Conservation (phyloP, 2,888 invertebrate genomes). For the Tanypteryx hageni region DNA sequence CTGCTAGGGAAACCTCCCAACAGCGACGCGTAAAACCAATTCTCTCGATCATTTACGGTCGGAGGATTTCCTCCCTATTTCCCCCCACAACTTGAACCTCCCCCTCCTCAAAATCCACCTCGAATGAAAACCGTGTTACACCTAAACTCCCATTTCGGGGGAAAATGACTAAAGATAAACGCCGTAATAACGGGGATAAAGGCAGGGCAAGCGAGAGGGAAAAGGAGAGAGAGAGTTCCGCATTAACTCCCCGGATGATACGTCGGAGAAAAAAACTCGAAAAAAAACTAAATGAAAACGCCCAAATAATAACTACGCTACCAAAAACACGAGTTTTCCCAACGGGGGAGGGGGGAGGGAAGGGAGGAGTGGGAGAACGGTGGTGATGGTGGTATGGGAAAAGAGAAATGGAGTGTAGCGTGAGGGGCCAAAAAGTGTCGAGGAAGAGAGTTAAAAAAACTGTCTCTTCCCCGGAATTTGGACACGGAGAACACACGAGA, state of each 20-base stretch:
- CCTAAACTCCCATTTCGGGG: not conserved
- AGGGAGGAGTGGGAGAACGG: not conserved
- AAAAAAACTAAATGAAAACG: not conserved
- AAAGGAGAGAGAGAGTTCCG: not conserved
- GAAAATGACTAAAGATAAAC: not conserved
- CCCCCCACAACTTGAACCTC: not conserved
- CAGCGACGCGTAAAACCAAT: conserved; percentile 12
- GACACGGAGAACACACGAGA: not conserved
- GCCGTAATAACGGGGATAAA: conserved; percentile 1
- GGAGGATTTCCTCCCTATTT: not conserved
- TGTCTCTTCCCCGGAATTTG: not conserved
- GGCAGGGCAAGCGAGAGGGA: not conserved
- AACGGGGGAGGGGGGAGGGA: not conserved
- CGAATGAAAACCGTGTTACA: not conserved
- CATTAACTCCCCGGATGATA: not conserved
- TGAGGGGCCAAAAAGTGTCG: not conserved
- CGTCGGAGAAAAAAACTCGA: not conserved
- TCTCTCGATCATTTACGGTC: not conserved
- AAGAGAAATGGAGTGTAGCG: not conserved
- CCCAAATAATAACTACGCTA: not conserved
- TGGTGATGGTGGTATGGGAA: not conserved
- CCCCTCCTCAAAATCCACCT: not conserved
- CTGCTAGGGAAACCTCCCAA: not conserved
- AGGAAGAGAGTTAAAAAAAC: not conserved
- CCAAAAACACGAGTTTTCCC: not conserved